Conservation (phyloP, 2,113 vertebrate species). For the Ivindomyrus marchei region DNA sequence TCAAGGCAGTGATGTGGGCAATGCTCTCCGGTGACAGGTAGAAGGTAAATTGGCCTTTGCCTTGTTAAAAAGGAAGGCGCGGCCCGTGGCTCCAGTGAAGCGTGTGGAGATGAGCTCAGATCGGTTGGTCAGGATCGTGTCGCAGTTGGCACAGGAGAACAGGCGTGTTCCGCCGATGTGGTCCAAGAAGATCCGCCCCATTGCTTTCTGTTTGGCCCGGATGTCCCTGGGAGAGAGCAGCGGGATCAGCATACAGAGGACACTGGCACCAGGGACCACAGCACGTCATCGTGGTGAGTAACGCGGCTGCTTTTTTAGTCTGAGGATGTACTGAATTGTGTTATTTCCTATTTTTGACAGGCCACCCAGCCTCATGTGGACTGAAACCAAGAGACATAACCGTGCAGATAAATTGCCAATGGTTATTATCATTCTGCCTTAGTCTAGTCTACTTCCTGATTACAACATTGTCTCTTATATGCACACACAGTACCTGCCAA, state of each 20-base stretch:
- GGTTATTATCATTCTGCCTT: background rate
- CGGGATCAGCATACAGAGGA: background rate
- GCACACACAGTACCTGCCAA: background rate
- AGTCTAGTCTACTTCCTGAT: background rate
- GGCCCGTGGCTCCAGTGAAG: conserved; percentile 91
- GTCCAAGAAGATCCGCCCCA: conserved; percentile 97
- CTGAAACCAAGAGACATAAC: background rate
- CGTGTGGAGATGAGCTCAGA: conserved; percentile 96
- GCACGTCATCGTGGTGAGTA: background rate
- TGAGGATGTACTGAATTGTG: background rate
- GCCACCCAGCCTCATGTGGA: background rate
- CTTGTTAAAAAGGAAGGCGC: conserved; percentile 98
- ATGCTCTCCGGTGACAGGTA: background rate
- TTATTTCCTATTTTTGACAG: background rate
- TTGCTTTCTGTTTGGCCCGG: conserved; percentile 41
- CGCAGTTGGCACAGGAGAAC: conserved; percentile 95
- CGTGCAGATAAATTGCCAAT: background rate
- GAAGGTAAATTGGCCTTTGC: conserved; percentile 41
- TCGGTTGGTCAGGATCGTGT: conserved; percentile 93
- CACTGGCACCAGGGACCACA: background rate
- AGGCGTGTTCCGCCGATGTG: conserved; percentile 96
- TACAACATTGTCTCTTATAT: background rate
- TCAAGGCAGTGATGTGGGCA: background rate
- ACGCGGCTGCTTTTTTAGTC: background rate
- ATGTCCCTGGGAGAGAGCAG: background rate